These are phyloP conservation scores for Homarus americanus DNA, from an alignment of 1,140 invertebrate genomes.

Conservation along the genomic window DNA sequence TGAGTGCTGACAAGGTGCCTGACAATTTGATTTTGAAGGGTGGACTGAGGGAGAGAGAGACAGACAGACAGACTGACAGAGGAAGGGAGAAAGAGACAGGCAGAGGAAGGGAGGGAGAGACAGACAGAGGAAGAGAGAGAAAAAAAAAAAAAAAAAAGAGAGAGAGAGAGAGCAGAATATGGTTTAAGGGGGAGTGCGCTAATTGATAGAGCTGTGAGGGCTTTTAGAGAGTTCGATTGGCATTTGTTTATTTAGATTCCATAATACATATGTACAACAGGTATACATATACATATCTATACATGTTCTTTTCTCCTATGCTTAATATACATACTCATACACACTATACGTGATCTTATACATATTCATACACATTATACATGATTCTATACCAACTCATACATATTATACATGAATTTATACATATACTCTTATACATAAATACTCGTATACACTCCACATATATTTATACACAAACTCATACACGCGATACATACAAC, in stretches of 20 bases:
- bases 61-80: not conserved
- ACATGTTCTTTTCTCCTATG: too few relatives aligned
- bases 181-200: too few relatives aligned
- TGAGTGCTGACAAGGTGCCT: too few relatives aligned
- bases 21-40: too few relatives aligned
- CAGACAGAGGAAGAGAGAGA: not conserved
- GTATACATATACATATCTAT: not conserved
- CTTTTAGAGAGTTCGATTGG: not conserved
- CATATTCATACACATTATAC: too few relatives aligned
- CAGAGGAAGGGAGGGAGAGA: not conserved
- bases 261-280: too few relatives aligned
- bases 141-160: not conserved
- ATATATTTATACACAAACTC: too few relatives aligned
- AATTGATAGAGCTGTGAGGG: not conserved
- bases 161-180: not conserved
- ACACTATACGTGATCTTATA: too few relatives aligned
- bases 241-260: too few relatives aligned
- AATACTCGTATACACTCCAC: not conserved
- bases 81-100: not conserved
- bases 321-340: too few relatives aligned
- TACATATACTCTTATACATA: slow-evolving; percentile 22
- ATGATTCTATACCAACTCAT: too few relatives aligned
- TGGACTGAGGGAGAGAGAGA: not conserved
- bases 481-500: too few relatives aligned
- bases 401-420: not conserved